Percentiles rank a stretch among this genome's conserved stretches.
phyloP scores from a whole-genome alignment of 1,140 invertebrate genomes.

The Monochamus saltuarius region DNA sequence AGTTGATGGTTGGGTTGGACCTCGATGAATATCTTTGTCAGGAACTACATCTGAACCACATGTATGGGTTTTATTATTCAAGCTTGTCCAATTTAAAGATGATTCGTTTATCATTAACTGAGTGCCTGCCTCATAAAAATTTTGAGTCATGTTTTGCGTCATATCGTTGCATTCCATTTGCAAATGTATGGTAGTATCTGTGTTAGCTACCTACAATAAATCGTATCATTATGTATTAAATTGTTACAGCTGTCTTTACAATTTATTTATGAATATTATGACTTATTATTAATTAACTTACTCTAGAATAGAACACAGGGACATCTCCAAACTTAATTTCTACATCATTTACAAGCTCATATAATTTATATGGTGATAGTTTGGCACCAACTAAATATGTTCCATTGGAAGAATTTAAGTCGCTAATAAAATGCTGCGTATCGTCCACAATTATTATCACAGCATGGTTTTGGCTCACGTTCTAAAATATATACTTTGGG shows the following conservation, averaged over 20 bases:
- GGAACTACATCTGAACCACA: slow-evolving; percentile 1
- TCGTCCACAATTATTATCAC: slow-evolving; percentile 39
- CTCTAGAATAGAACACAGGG: slow-evolving; percentile 25
- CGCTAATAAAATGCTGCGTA: slow-evolving; percentile 39
- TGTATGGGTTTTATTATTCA: neutral
- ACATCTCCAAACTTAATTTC: slow-evolving; percentile 38
- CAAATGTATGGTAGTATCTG: slow-evolving; percentile 2
- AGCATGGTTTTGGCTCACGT: slow-evolving; percentile 44
- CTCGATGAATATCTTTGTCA: slow-evolving; percentile 11
- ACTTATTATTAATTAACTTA: slow-evolving; percentile 16
- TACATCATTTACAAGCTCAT: slow-evolving; percentile 31
- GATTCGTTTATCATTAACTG: slow-evolving; percentile 25
- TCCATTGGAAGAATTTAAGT: slow-evolving; percentile 45
- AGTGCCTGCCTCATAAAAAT: slow-evolving; percentile 29
- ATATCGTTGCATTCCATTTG: slow-evolving; percentile 13
- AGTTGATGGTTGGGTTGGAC: slow-evolving; percentile 13
- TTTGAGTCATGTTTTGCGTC: slow-evolving; percentile 27
- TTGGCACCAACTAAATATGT: slow-evolving; percentile 34
- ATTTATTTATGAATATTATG: neutral
- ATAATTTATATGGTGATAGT: slow-evolving; percentile 36
- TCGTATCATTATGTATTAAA: too few species aligned
- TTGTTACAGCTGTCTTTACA: too few species aligned
- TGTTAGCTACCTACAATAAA: slow-evolving; percentile 5
- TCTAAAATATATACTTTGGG: slow-evolving; percentile 31
- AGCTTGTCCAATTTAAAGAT: neutral